These are phyloP conservation scores for Tribolium madens DNA, from an alignment of 1,140 invertebrate genomes.

Conservation along the genomic window DNA sequence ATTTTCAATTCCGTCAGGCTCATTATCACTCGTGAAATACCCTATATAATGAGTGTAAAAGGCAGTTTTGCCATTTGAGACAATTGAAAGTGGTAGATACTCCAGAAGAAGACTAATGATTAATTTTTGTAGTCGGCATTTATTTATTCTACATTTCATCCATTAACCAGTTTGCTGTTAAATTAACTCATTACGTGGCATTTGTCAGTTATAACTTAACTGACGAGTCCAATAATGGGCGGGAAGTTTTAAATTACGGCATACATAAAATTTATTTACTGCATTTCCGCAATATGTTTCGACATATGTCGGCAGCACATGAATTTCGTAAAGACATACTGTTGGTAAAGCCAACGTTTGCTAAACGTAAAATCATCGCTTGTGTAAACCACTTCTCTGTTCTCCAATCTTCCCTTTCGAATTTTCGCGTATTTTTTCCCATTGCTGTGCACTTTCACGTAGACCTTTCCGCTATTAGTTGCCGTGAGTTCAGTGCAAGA, in stretches of 20 bases:
- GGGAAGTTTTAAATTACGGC: background rate
- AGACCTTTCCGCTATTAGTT: constrained; percentile 25
- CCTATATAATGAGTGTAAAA: too few relatives aligned
- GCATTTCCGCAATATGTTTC: background rate
- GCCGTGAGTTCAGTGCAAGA: constrained; percentile 38
- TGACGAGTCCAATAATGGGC: background rate
- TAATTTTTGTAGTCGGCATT: background rate
- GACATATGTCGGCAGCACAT: background rate
- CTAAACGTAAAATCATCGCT: background rate
- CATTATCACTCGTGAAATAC: too few relatives aligned
- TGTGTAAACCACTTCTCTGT: background rate
- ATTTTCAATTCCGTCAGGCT: too few relatives aligned
- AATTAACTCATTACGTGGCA: background rate
- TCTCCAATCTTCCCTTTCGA: constrained; percentile 26
- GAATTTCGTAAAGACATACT: background rate
- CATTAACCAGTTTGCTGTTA: background rate
- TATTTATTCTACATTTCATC: background rate
- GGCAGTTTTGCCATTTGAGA: too few relatives aligned
- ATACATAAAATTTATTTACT: background rate
- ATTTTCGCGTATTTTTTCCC: constrained; percentile 11
- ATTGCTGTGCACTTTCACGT: constrained; percentile 15
- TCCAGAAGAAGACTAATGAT: too few relatives aligned
- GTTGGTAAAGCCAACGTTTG: background rate
- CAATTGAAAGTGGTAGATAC: too few relatives aligned
- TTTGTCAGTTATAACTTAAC: background rate